A percentile compares a stretch with the other conserved stretches of the same genome.
Conservation (phyloP, 2,113 vertebrate genomes). For the human region GRCh38 chr13:104500501-104501000, state of each 20-base stretch:
- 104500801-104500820: background rate
- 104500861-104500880: background rate
- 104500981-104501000: background rate
- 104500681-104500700: background rate
- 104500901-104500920: background rate
- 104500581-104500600: background rate
- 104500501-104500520: background rate
- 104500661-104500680: background rate
- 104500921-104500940: background rate
- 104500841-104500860: fast-evolving
- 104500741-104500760: background rate
- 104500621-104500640: too few relatives aligned
- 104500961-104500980: background rate
- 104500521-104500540: background rate
- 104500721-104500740: background rate
- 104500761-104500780: background rate
- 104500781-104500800: background rate
- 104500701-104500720: background rate
- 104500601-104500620: background rate
- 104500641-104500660: background rate
- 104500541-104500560: background rate
- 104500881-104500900: background rate
- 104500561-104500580: background rate
- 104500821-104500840: background rate
- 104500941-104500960: background rate